phyloP scores from a whole-genome alignment of 1,140 invertebrate species.

The Drosophila varians region DNA sequence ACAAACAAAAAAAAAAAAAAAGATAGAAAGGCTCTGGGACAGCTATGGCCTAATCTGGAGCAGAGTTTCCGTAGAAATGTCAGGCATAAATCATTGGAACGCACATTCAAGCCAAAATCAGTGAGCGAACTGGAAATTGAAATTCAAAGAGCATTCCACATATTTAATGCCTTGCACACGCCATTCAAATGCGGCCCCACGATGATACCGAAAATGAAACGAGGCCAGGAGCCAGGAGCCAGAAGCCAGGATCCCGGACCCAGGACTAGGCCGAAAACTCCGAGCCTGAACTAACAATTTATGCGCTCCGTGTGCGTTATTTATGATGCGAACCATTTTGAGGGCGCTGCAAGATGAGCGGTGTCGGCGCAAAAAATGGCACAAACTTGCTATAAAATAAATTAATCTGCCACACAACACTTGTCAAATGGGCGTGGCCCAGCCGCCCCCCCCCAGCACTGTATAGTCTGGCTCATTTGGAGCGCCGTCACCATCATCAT shows the following conservation, averaged over 20 bases:
- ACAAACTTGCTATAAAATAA: slow-evolving; percentile 72
- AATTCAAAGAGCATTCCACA: slow-evolving; percentile 52
- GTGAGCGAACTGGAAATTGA: slow-evolving; percentile 27
- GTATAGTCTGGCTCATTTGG: slow-evolving; percentile 48
- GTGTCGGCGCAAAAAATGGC: slow-evolving; percentile 43
- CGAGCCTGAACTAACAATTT: slow-evolving; percentile 40
- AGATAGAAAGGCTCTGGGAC: background rate
- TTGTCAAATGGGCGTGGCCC: slow-evolving; percentile 46
- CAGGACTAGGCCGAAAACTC: slow-evolving; percentile 8
- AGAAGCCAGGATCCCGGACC: background rate
- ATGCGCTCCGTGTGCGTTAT: slow-evolving; percentile 57
- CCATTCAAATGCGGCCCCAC: slow-evolving; percentile 28
- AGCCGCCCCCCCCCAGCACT: background rate
- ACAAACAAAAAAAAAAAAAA: too few relatives aligned
- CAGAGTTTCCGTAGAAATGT: slow-evolving; percentile 40
- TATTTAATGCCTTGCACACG: slow-evolving; percentile 47
- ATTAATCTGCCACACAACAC: slow-evolving; percentile 68
- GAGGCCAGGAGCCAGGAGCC: background rate
- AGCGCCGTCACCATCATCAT: slow-evolving; percentile 14
- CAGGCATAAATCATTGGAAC: slow-evolving; percentile 47
- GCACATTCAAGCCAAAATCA: slow-evolving; percentile 26
- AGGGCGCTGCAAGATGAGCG: slow-evolving; percentile 14
- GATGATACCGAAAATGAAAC: background rate
- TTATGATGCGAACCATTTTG: slow-evolving; percentile 54
- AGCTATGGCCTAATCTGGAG: slow-evolving; percentile 31